Conservation (phyloP, 1,140 invertebrate genomes). For the Trialeurodes vaporariorum region DNA sequence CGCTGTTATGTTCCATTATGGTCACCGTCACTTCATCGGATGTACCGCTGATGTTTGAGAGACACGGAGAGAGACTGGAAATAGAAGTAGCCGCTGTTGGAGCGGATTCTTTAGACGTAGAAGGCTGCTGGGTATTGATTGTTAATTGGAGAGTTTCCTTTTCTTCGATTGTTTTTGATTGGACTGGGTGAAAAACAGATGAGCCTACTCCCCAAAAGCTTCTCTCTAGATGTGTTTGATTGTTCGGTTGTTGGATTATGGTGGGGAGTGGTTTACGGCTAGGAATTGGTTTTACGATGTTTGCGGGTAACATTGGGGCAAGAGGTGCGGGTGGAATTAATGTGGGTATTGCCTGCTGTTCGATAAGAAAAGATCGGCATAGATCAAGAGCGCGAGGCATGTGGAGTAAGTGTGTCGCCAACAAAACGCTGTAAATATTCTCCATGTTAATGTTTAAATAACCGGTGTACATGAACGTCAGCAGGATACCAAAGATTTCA, state of each 20-base stretch:
- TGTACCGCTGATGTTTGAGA: not conserved
- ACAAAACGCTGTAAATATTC: slow-evolving; percentile 58
- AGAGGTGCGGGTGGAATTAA: slow-evolving; percentile 8
- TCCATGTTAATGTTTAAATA: slow-evolving; percentile 52
- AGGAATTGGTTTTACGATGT: slow-evolving; percentile 37
- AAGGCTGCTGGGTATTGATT: not conserved
- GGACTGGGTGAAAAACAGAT: slow-evolving; percentile 9
- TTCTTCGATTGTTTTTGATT: not conserved
- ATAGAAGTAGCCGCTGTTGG: slow-evolving; percentile 12
- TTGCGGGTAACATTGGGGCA: slow-evolving; percentile 18
- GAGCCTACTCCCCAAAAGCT: not conserved
- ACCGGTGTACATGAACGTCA: slow-evolving; percentile 67
- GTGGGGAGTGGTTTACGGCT: slow-evolving; percentile 22
- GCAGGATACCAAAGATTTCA: slow-evolving; percentile 55
- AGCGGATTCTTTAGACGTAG: slow-evolving; percentile 15
- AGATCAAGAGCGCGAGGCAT: slow-evolving; percentile 60
- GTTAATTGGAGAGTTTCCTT: not conserved
- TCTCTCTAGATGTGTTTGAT: not conserved
- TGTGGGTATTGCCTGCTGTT: slow-evolving; percentile 18
- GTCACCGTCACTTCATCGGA: slow-evolving; percentile 12
- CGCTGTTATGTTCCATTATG: not conserved
- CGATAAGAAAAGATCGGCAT: slow-evolving; percentile 42
- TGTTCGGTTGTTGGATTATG: slow-evolving; percentile 16
- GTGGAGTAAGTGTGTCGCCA: slow-evolving; percentile 59
- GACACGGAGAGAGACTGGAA: slow-evolving; percentile 9